Conservation (phyloP, 2,797 vertebrate species). For the Anguilla obscura region DNA sequence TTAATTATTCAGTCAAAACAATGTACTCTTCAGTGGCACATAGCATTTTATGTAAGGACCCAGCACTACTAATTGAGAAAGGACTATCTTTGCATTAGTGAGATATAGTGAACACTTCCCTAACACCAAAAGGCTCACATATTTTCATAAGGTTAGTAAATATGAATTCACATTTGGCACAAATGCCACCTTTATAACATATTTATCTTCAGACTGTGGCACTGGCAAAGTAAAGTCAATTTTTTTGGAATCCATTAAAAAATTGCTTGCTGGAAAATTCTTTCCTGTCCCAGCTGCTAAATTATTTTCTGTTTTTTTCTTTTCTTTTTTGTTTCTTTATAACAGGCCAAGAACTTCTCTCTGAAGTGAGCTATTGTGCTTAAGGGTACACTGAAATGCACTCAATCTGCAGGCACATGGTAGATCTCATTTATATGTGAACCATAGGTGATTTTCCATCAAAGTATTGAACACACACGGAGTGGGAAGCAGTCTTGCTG, state of each 20-base stretch:
- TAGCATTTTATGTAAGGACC: not conserved
- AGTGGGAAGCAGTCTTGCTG: conserved; percentile 17
- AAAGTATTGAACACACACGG: conserved; percentile 3
- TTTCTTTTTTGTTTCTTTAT: not conserved
- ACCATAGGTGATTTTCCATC: conserved; percentile 18
- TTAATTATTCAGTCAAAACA: not conserved
- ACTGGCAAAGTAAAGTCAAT: conserved; percentile 1
- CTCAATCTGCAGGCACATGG: conserved; percentile 5
- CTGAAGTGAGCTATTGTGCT: conserved; percentile 11
- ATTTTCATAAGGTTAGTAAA: not conserved
- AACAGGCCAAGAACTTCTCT: conserved; percentile 14
- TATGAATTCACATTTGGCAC: not conserved
- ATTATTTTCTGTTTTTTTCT: not conserved
- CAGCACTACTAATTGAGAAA: not conserved
- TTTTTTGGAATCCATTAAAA: not conserved
- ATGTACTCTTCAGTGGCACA: not conserved
- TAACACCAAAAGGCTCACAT: not conserved
- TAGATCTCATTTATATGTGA: not conserved
- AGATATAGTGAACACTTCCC: not conserved
- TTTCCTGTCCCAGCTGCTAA: not conserved
- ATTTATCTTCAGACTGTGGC: not conserved
- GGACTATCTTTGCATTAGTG: not conserved
- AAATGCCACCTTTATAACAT: not conserved
- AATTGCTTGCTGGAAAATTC: not conserved
- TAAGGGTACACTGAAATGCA: not conserved